Evolutionary conservation across 2,797 vertebrate genomes (phyloP), one percentile per base, ranked within the genome.

Genomic region (Halcyon chelicuti): DNA sequence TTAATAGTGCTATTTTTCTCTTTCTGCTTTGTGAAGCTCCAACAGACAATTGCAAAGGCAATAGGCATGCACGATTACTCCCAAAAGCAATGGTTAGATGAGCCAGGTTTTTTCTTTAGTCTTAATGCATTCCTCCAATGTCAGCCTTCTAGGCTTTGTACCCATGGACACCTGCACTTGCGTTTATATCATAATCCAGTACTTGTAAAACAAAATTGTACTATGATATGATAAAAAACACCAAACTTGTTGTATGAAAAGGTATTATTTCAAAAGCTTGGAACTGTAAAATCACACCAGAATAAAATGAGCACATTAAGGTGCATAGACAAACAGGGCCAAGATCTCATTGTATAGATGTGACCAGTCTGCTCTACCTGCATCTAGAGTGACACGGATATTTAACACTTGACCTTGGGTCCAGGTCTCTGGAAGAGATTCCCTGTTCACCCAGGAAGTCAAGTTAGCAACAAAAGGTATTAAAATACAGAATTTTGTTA

Each of bases 131-230:
- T 42, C 6, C 19, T 65, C 3, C 46, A 58, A 18, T 18, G 3
- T n/a, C 68, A 88, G 8, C 18, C 17, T 51, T 67, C 26, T 40
- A 54, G 60, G 5, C 13, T 86, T 80, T 54, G 5, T 39, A 55
- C 5, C 5, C 20, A 60, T 39, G 31, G 16, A 28, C 3, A 15
- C 4, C 3, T 52, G 7, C 29, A 46, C 4, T 7, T 19, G 8
- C 12, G 54, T 83, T 65, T 57, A 8, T 47, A 40, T 9, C n/a
- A 46, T 15, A 55, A 40, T 71, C 37, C n/a, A 33, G 26, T 22
- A 67, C 2, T 19, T 1, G 1, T 58, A 42, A 88, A 88, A 26
- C 2, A 66, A 52, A 10, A 9, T 7, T 15, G 5, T 1, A 1
- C 3, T 52, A 12, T 42, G 4, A 16, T 29, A 18, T 37, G 20